Conservation (phyloP, 2,113 vertebrate species). For the Tretioscincus oriximinensis region DNA sequence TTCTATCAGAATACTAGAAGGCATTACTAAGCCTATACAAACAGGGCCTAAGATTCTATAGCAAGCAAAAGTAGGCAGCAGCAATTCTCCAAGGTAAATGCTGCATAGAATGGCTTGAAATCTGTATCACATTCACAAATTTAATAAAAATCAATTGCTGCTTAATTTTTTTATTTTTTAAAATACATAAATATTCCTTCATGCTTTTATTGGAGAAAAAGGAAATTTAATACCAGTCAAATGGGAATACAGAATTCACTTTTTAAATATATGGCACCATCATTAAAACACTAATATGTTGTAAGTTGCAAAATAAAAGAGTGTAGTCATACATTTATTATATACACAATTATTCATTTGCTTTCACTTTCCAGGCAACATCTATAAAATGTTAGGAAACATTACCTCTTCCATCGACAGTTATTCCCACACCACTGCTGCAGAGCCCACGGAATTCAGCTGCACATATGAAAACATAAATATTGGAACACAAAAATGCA, state of each 20-base stretch:
- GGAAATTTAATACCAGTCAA: not conserved
- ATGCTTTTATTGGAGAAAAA: not conserved
- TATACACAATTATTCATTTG: not conserved
- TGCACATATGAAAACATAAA: conserved; percentile 40
- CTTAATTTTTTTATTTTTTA: not conserved
- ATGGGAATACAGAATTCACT: not conserved
- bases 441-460: conserved; percentile 80
- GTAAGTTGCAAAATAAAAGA: not conserved
- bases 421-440: conserved; percentile 77
- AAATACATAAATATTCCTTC: not conserved
- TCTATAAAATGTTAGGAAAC: conserved; percentile 15
- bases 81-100: no score
- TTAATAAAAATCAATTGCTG: not conserved
- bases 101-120: not conserved
- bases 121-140: not conserved
- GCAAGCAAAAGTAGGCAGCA: not conserved
- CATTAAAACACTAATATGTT: not conserved
- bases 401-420: conserved; percentile 79
- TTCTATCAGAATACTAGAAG: no score
- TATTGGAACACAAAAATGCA: conserved; percentile 16
- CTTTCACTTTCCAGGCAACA: not conserved
- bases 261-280: conserved; percentile 6
- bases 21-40: no score
- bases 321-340: accelerated
- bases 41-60: not conserved